Base-by-base conservation (phyloP, 2,888 invertebrate species). In the Amblyjoppa fuscipennis region DNA sequence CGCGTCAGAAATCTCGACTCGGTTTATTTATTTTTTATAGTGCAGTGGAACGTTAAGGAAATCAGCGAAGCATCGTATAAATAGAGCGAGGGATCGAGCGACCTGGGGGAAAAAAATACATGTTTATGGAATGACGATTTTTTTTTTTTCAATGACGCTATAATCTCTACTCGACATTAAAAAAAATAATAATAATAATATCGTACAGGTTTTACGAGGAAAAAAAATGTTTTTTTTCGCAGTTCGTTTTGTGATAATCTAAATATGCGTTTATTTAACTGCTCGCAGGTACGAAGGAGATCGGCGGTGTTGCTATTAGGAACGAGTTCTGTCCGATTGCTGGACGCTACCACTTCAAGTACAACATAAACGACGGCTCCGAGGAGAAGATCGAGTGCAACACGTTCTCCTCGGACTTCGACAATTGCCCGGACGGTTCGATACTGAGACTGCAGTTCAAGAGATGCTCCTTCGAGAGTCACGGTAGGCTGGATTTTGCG, bases 321-420 rank as follows among this genome's bases (percentile, higher is more conserved):
- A 95, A 95, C 87, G 96, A 96, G 89, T 96, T 96, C 90, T 96
- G 96, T 86, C 96, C 96, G 16, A 95, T 96, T 83, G 95, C 95
- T 84, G 96, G 96, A 5, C 95, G 95, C 85, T 96, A 95, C 92
- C 95, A 95, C 83, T 95, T 96, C 88, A 95, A 94, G 25, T 96
- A 96, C 91, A 95, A 94, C 87, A 92, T 95, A 20, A 94, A 95
- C 87, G 95, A 95, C 87, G 95, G 95, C 11, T 93, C 94, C 1
- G 94, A 94, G 51, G 93, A 93, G 45, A 93, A 93, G 61, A 93
- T 94, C 25, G 95, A 96, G 89, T 96, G 96, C 90, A 94, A 93
- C 59, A 94, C 95, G 5, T 94, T 95, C 68, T 94, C 95, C 25
- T 96, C 96, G 0, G 95, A 95, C 83, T 92, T 96, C 64, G 95